Conservation (phyloP, 2,888 invertebrate genomes). For the Thereva unica region DNA sequence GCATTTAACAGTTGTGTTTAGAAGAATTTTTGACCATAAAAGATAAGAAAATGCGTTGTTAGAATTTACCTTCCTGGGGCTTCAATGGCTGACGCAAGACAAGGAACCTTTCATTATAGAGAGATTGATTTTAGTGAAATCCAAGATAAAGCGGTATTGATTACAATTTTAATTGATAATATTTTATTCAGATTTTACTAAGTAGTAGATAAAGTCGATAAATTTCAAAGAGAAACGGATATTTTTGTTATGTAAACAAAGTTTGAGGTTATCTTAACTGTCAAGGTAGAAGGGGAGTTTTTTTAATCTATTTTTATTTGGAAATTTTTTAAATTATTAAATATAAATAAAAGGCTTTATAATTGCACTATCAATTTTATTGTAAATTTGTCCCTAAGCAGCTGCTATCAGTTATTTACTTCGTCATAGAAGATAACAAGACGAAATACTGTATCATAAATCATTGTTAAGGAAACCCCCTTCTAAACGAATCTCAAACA, state of each 20-base stretch:
- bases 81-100: conserved; percentile 34
- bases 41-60: conserved; percentile 12
- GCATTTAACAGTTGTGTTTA: neutral
- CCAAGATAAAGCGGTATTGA: conserved; percentile 70
- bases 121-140: conserved; percentile 80
- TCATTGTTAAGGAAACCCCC: no score
- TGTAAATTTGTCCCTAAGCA: neutral
- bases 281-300: neutral
- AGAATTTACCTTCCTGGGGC: neutral
- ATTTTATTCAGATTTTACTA: no score
- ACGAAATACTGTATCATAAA: no score
- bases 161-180: neutral
- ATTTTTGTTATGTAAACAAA: conserved; percentile 40
- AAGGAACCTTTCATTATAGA: conserved; percentile 16
- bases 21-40: neutral
- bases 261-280: conserved; percentile 37
- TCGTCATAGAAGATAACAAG: neutral
- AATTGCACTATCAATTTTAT: neutral
- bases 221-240: no score
- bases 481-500: no score
- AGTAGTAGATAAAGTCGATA: no score
- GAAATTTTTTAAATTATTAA: neutral
- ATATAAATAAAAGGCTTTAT: neutral
- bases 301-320: neutral
- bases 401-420: conserved; percentile 15